phyloP scores from a whole-genome alignment of 2,113 vertebrate genomes.

The Cepphus grylle region DNA sequence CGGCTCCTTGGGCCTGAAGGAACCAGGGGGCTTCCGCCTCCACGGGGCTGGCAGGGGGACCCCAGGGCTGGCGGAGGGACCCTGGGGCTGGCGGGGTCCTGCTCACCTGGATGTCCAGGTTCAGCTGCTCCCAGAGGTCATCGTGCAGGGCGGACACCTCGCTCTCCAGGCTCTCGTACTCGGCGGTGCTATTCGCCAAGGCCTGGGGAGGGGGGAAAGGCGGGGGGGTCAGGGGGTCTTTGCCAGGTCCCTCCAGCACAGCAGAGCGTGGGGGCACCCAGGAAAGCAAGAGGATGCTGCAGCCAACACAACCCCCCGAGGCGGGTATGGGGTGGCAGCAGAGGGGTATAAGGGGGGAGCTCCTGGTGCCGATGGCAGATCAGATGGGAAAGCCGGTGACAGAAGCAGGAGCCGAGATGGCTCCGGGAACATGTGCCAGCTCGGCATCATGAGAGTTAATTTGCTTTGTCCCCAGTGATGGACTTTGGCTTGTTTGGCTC shows the following conservation, averaged over 20 bases:
- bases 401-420: background rate
- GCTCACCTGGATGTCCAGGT: constrained; percentile 87
- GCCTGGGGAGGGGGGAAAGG: background rate
- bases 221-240: background rate
- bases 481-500: background rate
- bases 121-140: constrained; percentile 95
- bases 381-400: background rate
- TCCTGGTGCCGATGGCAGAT: background rate
- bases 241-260: background rate
- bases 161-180: constrained; percentile 90
- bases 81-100: rapidly evolving
- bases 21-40: background rate
- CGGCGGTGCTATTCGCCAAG: constrained; percentile 82
- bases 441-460: rapidly evolving
- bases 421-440: background rate
- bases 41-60: rapidly evolving
- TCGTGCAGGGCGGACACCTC: constrained; percentile 91
- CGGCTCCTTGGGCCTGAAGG: background rate
- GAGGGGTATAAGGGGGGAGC: background rate
- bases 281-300: background rate
- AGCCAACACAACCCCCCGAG: rapidly evolving
- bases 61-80: no score
- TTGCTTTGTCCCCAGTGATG: background rate
- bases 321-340: background rate
- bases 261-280: rapidly evolving